Base-by-base conservation (phyloP, 2,113 vertebrate species). In the Pungitius pungitius region DNA sequence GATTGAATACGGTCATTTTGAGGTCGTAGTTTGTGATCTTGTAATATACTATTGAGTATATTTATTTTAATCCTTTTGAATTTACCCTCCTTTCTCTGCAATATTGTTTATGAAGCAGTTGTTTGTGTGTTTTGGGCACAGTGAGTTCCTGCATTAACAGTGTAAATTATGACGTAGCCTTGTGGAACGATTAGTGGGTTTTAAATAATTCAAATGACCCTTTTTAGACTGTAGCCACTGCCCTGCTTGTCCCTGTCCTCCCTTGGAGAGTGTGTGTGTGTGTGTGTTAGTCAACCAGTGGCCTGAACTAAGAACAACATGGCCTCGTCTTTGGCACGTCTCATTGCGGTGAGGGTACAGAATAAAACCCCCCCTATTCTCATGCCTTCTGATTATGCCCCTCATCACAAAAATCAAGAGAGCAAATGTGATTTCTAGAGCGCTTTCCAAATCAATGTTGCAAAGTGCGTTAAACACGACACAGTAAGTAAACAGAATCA, bases 321-420 rank as follows among this genome's bases (percentile, higher is more conserved):
- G 60, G 69, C 75, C 69, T 87, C 80, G 81, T 78, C 61, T 49
- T 70, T 81, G 77, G 72, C 67, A 33, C 35, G 18, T 49, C 52
- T n/a, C 52, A n/a, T 26, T 30, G 33, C 42, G 33, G 37, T 64
- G 22, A 56, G 14, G 15, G 2, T 30, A 20, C 26, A 43, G 24
- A 65, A 12, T 47, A 62, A 68, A 47, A 47, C 57, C 58, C 20
- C 30, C 43, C 26, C 18, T 56, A 17, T 52, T 65, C 14, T 52
- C 39, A n/a, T 68, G 72, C 61, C 37, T 27, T 63, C 45, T 43
- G 57, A 43, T 69, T 17, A 72, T 22, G 57, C 17, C 30, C 30
- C 30, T 30, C 30, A 22, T 39, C 22, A 27, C 30, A 35, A 37
- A 58, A 6, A 58, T 33, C n/a, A 27, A 6, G 12, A 49, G 13